Evolutionary conservation across 2,888 invertebrate genomes (phyloP), one percentile per base, ranked within the genome.

Genomic region (Creontiades dilutus): DNA sequence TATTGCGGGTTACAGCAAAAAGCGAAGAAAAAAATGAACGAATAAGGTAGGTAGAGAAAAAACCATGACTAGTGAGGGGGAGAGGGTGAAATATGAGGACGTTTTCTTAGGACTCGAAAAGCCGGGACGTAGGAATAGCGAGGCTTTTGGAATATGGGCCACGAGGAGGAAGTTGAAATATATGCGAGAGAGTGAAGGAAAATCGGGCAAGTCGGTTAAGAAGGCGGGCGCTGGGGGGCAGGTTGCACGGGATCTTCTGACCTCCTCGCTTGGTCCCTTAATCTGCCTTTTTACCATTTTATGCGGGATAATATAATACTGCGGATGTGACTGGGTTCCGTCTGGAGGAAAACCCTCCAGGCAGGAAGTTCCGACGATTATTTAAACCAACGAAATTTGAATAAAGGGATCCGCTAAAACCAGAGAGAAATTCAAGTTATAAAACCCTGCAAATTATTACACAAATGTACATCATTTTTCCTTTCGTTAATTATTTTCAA

Each of bases 31-130:
- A 23, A 68, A 68, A 19, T 16, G n/a, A 61, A 68, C 23, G 19
- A 23, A 27, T 23, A 68, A 23, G 23, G 61, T 14, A 16, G 61
- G 19, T 57, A n/a, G n/a, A n/a, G n/a, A 12, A 0, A 16, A 16
- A 14, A 16, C 16, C 16, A 14, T 52, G 52, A 37, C 37, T 52
- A 12, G 52, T 14, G 52, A 16, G 61, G 61, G 3, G 61, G 61
- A 9, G 68, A 13, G 19, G 68, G 19, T 68, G 68, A 68, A 68
- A 68, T 68, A 68, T 68, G 68, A 68, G 14, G 68, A 23, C 68
- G 27, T 68, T 68, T 68, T 68, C 68, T 68, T 68, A 68, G 68
- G 68, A 68, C 68, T 68, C 68, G 68, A 68, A 68, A 68, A 68
- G 68, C 61, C n/a, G 19, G 23, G 27, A 23, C 68, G 68, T 23